phyloP scores from a whole-genome alignment of 1,140 invertebrate genomes.

The Drosophila pallidifrons region DNA sequence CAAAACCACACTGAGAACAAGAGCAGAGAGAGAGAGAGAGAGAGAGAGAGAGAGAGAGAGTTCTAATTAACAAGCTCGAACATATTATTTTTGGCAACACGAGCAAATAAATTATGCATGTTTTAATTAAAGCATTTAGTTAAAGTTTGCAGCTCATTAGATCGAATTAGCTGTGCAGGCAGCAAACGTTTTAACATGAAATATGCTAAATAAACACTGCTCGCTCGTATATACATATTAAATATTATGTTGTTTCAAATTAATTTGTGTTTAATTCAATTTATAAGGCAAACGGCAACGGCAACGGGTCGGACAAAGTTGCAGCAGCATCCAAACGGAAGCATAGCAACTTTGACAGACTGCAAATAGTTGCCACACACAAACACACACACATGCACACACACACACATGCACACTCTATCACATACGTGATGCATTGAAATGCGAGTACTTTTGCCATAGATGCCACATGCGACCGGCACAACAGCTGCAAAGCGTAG shows the following conservation, averaged over 20 bases:
- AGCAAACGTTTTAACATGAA: background rate
- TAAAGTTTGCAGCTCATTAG: slow-evolving; percentile 8
- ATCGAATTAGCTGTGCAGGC: background rate
- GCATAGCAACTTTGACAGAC: slow-evolving; percentile 31
- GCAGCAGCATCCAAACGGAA: slow-evolving; percentile 16
- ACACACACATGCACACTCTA: background rate
- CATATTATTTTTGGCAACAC: background rate
- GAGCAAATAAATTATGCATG: slow-evolving; percentile 2
- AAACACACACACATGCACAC: background rate
- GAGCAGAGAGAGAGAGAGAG: no score
- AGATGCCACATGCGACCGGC: slow-evolving; percentile 17
- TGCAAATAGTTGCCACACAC: slow-evolving; percentile 36
- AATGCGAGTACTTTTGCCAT: slow-evolving; percentile 1
- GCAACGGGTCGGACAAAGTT: background rate
- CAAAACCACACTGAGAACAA: no score
- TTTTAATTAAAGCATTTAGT: slow-evolving; percentile 24
- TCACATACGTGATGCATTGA: background rate
- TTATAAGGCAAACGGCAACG: slow-evolving; percentile 31
- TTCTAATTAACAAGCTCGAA: slow-evolving; percentile 1
- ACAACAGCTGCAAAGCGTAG: slow-evolving; percentile 7
- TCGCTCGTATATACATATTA: background rate
- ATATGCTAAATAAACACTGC: background rate
- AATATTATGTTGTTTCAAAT: slow-evolving; percentile 35
- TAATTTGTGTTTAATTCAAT: slow-evolving; percentile 46
- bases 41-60: no score